Base-by-base conservation (phyloP, 35 echinoderm and acorn worm genomes). In the Patiria miniata region DNA sequence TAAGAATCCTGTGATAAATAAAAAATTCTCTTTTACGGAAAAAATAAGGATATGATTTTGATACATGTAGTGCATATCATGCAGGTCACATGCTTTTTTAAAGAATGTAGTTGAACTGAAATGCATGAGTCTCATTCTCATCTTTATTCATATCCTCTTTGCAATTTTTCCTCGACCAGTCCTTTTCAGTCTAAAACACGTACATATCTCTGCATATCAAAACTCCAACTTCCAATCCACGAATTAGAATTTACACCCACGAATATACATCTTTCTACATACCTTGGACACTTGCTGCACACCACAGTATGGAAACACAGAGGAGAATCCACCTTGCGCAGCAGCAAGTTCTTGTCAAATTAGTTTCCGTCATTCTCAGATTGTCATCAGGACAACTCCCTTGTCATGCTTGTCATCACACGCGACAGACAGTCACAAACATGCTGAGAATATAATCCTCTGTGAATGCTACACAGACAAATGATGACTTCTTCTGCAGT, bases 261-360 rank as follows among this genome's bases (percentile, higher is more conserved):
- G n/a, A n/a, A n/a, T n/a, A 69, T 5, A 34, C 34, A 69, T 69
- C 23, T 1, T 69, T 34, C 26, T 0, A 69, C 65, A 26, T 73
- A 73, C 65, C 65, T 73, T 73, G 65, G 34, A 73, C 65, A 22
- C 65, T 30, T 10, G 26, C 65, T 32, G 65, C 65, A 73, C 26
- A 73, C 65, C 19, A 73, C 65, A 73, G 29, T 34, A 73, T 26
- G 26, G 65, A 26, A 73, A 23, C 65, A 30, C 65, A 0, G 8
- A 73, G 65, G 0, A 73, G 26, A 15, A 73, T 26, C 65, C 65
- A 73, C 2, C 65, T 73, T 73, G 65, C 65, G 26, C 26, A 73
- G 52, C 52, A 55, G 30, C 23, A 73, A 73, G 65, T 73, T 73
- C 65, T 73, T 73, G 34, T 34, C 65, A 73, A 18, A 73, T 73